Percentiles rank a stretch among this genome's conserved stretches.
Evolutionary conservation across 2,888 invertebrate genomes (phyloP).

Genomic region (Cheilosia soror): DNA sequence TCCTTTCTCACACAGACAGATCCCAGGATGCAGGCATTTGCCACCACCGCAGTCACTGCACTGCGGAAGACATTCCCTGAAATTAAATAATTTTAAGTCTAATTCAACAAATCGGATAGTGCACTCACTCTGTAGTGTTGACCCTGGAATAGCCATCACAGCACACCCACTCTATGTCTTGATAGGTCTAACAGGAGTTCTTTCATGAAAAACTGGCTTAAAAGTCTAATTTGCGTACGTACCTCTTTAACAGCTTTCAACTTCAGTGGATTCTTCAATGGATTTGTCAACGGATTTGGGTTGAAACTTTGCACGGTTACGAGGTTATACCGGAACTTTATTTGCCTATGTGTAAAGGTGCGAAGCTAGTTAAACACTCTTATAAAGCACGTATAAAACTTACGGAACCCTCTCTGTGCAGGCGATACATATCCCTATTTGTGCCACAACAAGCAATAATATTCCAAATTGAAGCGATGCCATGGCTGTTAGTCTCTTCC

Average conservation of each 20-base stretch:
- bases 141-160: constrained; percentile 80
- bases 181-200: constrained; percentile 77
- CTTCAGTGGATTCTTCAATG: constrained; percentile 76
- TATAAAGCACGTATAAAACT: constrained; percentile 72
- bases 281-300: constrained; percentile 25
- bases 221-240: not conserved
- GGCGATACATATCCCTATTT: constrained; percentile 63
- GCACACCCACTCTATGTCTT: constrained; percentile 79
- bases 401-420: constrained; percentile 80
- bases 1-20: constrained; percentile 80
- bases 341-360: constrained; percentile 73
- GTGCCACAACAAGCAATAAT: constrained; percentile 50
- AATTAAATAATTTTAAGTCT: not conserved
- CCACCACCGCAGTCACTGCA: constrained; percentile 80
- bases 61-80: constrained; percentile 79
- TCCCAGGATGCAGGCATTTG: constrained; percentile 79
- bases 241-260: constrained; percentile 79
- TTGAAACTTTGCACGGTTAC: constrained; percentile 80
- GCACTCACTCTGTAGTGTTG: constrained; percentile 77
- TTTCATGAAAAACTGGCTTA: not conserved
- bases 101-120: not conserved
- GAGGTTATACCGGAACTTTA: constrained; percentile 78
- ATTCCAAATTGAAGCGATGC: constrained; percentile 13
- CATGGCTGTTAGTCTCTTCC: constrained; percentile 23
- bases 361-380: not conserved